Conservation (phyloP, 2,797 vertebrate genomes). For the Acridotheres tristis region DNA sequence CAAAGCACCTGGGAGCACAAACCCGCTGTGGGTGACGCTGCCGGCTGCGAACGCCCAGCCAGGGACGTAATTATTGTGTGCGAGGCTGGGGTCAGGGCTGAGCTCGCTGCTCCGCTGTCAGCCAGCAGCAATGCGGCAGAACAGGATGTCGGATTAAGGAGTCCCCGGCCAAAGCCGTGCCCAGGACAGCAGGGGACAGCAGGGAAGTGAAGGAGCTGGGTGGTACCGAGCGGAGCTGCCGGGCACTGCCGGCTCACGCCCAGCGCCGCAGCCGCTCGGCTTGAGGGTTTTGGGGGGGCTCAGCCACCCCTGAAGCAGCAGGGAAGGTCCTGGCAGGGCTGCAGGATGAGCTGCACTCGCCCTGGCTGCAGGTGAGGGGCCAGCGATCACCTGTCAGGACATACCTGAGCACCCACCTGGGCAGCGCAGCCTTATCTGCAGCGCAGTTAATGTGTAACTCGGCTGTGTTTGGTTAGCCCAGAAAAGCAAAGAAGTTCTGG, state of each 20-base stretch:
- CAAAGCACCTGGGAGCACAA: neutral
- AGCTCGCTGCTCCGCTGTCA: neutral
- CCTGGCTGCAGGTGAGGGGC: neutral
- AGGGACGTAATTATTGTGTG: neutral
- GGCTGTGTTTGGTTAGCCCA: constrained; percentile 50
- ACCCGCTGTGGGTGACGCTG: constrained; percentile 7
- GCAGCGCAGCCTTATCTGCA: neutral
- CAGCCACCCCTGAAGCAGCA: accelerated
- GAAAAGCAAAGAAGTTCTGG: constrained; percentile 2
- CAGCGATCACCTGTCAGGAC: neutral
- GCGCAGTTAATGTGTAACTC: constrained; percentile 68
- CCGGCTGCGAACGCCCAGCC: neutral
- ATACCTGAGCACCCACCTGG: neutral
- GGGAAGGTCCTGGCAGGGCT: accelerated
- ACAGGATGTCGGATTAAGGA: constrained; percentile 52
- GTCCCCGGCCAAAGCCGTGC: neutral
- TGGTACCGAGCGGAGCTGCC: neutral
- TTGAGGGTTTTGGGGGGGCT: neutral
- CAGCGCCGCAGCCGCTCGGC: neutral
- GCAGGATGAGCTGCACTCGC: neutral
- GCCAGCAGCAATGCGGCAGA: constrained; percentile 64
- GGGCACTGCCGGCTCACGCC: neutral
- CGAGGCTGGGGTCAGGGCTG: neutral
- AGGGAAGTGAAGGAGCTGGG: constrained; percentile 14
- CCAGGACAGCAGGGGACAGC: neutral